A percentile compares a stretch with the other conserved stretches of the same genome.
These are phyloP conservation scores for Piprites chloris DNA, from an alignment of 2,113 vertebrate species.

Conservation along the genomic window DNA sequence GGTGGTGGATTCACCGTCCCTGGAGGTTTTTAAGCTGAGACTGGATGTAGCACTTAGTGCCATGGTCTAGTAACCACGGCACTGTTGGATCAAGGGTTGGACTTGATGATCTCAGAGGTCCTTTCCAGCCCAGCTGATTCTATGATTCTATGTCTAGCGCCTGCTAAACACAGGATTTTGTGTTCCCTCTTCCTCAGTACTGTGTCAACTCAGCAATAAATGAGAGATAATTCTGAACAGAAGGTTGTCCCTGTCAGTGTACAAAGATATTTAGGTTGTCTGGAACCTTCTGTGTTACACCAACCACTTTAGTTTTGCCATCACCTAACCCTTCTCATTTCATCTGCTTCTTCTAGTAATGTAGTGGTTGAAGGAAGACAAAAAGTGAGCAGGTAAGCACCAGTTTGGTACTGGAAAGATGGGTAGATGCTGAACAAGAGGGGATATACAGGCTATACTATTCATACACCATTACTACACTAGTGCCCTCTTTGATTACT, in stretches of 20 bases:
- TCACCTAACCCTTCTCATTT: background rate
- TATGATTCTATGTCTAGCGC: background rate
- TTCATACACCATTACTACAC: background rate
- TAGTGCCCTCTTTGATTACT: background rate
- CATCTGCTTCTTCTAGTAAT: background rate
- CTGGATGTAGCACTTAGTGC: no score
- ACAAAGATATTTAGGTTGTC: background rate
- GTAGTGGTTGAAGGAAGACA: background rate
- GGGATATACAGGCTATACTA: background rate
- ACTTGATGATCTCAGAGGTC: no score
- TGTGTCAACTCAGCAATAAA: background rate
- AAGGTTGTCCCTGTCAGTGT: background rate
- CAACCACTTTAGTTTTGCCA: background rate
- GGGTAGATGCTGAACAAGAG: background rate
- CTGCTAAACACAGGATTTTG: background rate
- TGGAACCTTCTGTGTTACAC: background rate
- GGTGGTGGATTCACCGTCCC: no score
- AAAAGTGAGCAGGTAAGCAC: background rate
- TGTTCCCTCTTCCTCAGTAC: background rate
- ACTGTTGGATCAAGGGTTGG: no score
- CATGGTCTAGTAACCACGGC: no score
- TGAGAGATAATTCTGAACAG: background rate
- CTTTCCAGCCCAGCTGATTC: no score
- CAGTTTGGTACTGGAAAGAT: background rate
- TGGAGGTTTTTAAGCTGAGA: no score